phyloP scores from a whole-genome alignment of 2,888 invertebrate genomes.

The Nomada ferruginata region DNA sequence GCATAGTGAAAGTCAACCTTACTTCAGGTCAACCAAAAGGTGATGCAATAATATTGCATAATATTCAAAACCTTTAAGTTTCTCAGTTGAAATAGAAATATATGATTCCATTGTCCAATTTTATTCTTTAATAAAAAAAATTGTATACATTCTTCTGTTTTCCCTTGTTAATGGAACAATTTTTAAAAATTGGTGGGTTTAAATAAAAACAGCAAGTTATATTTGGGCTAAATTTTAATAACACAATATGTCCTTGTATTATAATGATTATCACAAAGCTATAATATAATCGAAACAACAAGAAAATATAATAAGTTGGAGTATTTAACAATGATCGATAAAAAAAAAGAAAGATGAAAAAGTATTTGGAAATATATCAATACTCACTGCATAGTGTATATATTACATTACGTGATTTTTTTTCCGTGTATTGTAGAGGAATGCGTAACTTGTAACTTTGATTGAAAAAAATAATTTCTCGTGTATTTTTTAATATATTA shows the following conservation, averaged over 20 bases:
- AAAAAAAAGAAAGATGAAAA: conserved; percentile 23
- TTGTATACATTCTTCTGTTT: conserved; percentile 24
- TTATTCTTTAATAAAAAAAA: neutral
- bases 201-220: conserved; percentile 77
- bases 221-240: conserved; percentile 73
- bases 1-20: conserved; percentile 79
- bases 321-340: conserved; percentile 35
- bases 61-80: conserved; percentile 75
- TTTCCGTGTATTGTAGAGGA: conserved; percentile 20
- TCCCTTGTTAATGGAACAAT: conserved; percentile 18
- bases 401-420: conserved; percentile 27
- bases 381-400: conserved; percentile 27
- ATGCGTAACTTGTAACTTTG: conserved; percentile 3
- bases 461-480: conserved; percentile 4
- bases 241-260: conserved; percentile 55
- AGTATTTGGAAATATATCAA: conserved; percentile 38
- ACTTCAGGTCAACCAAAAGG: conserved; percentile 71
- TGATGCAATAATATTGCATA: conserved; percentile 78
- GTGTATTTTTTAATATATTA: neutral
- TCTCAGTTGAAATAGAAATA: conserved; percentile 52
- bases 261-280: conserved; percentile 57
- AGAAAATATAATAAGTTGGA: conserved; percentile 50
- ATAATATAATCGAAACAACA: conserved; percentile 48
- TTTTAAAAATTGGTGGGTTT: conserved; percentile 68
- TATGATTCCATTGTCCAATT: conserved; percentile 9